phyloP scores from a whole-genome alignment of 1,140 invertebrate genomes.

The Euura saliciscinereae region DNA sequence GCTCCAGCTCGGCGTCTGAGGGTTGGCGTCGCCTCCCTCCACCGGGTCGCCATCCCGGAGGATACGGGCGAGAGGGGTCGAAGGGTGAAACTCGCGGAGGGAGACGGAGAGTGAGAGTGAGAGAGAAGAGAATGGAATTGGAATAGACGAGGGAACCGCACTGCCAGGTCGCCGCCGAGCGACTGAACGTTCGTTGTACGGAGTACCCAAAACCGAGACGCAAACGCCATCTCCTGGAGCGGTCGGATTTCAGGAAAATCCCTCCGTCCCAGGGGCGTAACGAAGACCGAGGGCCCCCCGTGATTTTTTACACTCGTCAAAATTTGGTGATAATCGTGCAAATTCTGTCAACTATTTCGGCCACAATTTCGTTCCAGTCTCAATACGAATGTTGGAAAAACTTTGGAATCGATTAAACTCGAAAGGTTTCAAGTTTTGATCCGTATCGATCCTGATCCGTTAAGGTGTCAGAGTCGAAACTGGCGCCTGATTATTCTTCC shows the following conservation, averaged over 20 bases:
- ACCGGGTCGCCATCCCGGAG: slow-evolving; percentile 25
- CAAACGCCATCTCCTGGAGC: slow-evolving; percentile 37
- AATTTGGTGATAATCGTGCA: too few species aligned
- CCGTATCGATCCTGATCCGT: too few species aligned
- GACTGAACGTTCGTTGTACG: slow-evolving; percentile 27
- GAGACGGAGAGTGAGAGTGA: not conserved
- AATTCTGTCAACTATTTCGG: too few species aligned
- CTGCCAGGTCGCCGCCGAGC: slow-evolving; percentile 35
- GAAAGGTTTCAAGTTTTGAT: too few species aligned
- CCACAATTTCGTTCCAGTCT: too few species aligned
- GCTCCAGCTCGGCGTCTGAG: slow-evolving; percentile 10
- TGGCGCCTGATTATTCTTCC: too few species aligned
- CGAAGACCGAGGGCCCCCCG: too few species aligned
- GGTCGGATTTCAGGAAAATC: slow-evolving; percentile 15
- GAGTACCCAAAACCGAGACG: slow-evolving; percentile 29
- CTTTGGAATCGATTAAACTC: too few species aligned
- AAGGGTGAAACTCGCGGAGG: slow-evolving; percentile 24
- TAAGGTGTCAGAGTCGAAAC: too few species aligned
- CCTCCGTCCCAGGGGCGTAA: slow-evolving; percentile 21
- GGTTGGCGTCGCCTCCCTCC: slow-evolving; percentile 27
- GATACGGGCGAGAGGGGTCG: not conserved
- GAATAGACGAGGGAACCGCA: not conserved
- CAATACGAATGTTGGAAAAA: too few species aligned
- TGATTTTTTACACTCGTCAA: too few species aligned
- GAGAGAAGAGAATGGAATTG: not conserved